Percentiles rank a stretch among this genome's conserved stretches.
Evolutionary conservation across 2,888 invertebrate genomes (phyloP).

Genomic region (Sialis lutaria): DNA sequence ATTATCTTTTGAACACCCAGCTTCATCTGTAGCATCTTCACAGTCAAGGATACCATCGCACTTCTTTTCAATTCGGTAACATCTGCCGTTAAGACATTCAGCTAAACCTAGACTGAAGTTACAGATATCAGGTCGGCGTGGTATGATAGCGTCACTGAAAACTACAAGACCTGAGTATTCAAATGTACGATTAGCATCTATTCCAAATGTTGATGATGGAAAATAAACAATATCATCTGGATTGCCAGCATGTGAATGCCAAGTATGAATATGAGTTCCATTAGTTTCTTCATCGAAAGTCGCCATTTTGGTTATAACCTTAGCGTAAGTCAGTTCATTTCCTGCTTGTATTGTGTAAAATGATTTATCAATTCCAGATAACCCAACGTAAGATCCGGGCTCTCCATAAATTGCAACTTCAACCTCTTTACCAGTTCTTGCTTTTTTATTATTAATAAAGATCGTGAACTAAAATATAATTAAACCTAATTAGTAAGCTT

Average conservation of each 20-base stretch:
- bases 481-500: background rate
- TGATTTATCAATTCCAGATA: slow-evolving; percentile 77
- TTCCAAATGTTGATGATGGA: slow-evolving; percentile 78
- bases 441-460: slow-evolving; percentile 80
- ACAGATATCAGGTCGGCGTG: slow-evolving; percentile 48
- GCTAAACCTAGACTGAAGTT: slow-evolving; percentile 53
- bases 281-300: slow-evolving; percentile 73
- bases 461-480: slow-evolving; percentile 48
- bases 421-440: slow-evolving; percentile 80
- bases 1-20: slow-evolving; percentile 46
- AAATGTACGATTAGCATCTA: slow-evolving; percentile 88
- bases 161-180: slow-evolving; percentile 78
- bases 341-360: slow-evolving; percentile 89
- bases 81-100: slow-evolving; percentile 69
- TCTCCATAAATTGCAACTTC: slow-evolving; percentile 89
- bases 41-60: slow-evolving; percentile 72
- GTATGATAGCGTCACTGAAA: slow-evolving; percentile 73
- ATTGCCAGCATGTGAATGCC: slow-evolving; percentile 71
- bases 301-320: slow-evolving; percentile 69
- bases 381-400: slow-evolving; percentile 84
- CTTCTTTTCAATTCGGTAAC: slow-evolving; percentile 53
- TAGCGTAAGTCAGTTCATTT: slow-evolving; percentile 70
- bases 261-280: slow-evolving; percentile 65
- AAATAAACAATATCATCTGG: slow-evolving; percentile 74
- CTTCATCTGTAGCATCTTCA: slow-evolving; percentile 71